Base-by-base conservation (phyloP, 2,888 invertebrate species). In the Liodrosophila aerea region DNA sequence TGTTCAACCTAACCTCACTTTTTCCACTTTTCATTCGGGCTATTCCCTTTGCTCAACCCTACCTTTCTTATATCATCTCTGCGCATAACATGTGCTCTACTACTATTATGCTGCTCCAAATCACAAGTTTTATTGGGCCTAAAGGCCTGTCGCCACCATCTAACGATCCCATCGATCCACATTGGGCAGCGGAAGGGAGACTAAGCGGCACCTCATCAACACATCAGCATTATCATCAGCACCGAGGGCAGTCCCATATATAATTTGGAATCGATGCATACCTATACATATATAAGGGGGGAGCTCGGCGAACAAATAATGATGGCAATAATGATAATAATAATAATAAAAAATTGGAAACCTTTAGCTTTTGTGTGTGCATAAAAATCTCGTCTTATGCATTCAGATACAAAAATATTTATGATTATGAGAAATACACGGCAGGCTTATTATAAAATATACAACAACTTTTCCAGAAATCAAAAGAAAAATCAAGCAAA, bases 371-470 rank as follows among this genome's bases (percentile, higher is more conserved):
- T 73, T 64, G 50, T 56, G 50, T 56, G 64, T n/a, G 56, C 70
- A 74, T 68, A 60, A 43, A 73, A 62, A 50, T 22, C 51, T 54
- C 61, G 44, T 50, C 43, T 47, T 51, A 58, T 58, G 57, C 67
- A 63, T 64, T 70, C 56, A 59, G 64, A 54, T 61, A 83, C 73
- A 61, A 76, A 83, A 84, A 81, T 81, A 81, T 81, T 81, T 81
- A 86, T 84, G 81, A 77, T 81, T 85, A 81, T 81, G 81, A 85
- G 81, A 77, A 81, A 84, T 77, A 84, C 66, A 77, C 74, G 73
- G 71, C 84, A 70, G 74, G 74, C 86, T 76, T 80, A 85, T 85
- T 85, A 80, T 80, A 80, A 72, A 63, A 64, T 85, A 67, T 74
- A 81, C 86, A 81, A 85, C 71, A 84, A 81, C 67, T 84, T 77